These are phyloP conservation scores for Atrichornis clamosus DNA, from an alignment of 2,113 vertebrate genomes.

Conservation along the genomic window DNA sequence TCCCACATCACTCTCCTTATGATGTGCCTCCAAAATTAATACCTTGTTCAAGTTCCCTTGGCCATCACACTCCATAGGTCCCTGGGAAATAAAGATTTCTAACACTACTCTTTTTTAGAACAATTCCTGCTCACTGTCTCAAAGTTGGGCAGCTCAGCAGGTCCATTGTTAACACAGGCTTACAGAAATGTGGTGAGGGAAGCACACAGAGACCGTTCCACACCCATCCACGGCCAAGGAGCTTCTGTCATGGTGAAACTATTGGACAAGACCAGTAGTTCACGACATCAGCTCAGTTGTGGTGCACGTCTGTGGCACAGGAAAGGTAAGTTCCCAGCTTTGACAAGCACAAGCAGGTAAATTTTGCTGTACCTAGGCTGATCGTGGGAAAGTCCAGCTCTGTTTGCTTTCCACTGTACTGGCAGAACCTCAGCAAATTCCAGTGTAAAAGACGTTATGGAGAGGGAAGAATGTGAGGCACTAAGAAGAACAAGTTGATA, in stretches of 20 bases:
- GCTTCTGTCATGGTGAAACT: neutral
- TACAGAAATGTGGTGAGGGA: neutral
- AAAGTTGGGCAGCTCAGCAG: neutral
- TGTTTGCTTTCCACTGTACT: neutral
- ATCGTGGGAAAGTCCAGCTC: neutral
- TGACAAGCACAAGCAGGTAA: neutral
- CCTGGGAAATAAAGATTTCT: neutral
- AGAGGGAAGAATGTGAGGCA: neutral
- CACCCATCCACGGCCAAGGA: neutral
- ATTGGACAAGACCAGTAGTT: neutral
- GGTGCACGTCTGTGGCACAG: neutral
- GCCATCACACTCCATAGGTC: neutral
- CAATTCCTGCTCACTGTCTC: neutral
- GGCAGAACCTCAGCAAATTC: neutral
- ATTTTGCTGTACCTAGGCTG: neutral
- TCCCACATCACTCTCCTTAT: neutral
- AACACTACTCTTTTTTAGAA: neutral
- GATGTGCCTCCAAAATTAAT: neutral
- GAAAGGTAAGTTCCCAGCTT: neutral
- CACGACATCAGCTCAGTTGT: neutral
- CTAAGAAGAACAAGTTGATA: neutral
- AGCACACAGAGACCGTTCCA: neutral
- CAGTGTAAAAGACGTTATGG: neutral
- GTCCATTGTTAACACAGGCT: neutral
- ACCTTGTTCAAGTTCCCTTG: neutral